phyloP scores from a whole-genome alignment of 2,888 invertebrate species.

The Melanotus villosus region DNA sequence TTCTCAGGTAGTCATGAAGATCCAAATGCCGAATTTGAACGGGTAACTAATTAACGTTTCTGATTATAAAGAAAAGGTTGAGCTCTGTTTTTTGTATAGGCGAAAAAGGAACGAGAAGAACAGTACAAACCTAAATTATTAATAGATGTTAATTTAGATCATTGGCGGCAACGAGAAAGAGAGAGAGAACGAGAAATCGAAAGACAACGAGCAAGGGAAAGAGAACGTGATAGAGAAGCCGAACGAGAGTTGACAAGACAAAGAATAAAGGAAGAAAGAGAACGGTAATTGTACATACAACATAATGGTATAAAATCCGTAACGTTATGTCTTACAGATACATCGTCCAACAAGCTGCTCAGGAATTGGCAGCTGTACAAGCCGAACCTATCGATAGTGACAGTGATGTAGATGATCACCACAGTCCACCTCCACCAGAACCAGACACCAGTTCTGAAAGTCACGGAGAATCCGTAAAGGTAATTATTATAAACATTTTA shows the following conservation, averaged over 20 bases:
- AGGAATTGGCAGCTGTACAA: slow-evolving; percentile 77
- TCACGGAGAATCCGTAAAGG: slow-evolving; percentile 62
- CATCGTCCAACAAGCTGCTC: slow-evolving; percentile 72
- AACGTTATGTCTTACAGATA: slow-evolving; percentile 66
- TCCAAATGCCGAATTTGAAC: slow-evolving; percentile 77
- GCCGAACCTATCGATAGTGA: slow-evolving; percentile 84
- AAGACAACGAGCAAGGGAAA: slow-evolving; percentile 74
- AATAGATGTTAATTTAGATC: slow-evolving; percentile 78
- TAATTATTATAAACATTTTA: slow-evolving; percentile 46
- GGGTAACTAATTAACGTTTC: slow-evolving; percentile 64
- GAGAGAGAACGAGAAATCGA: slow-evolving; percentile 72
- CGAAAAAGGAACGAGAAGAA: slow-evolving; percentile 83
- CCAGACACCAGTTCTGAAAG: slow-evolving; percentile 61
- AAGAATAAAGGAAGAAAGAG: slow-evolving; percentile 64
- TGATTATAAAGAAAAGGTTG: slow-evolving; percentile 9
- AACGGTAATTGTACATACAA: too few relatives aligned
- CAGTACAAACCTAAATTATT: slow-evolving; percentile 88
- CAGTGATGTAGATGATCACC: slow-evolving; percentile 69
- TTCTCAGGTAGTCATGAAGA: slow-evolving; percentile 78
- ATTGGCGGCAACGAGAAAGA: slow-evolving; percentile 74
- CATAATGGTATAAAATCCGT: too few relatives aligned
- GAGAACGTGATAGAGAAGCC: slow-evolving; percentile 91
- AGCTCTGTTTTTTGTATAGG: slow-evolving; percentile 62
- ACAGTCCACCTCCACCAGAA: slow-evolving; percentile 64
- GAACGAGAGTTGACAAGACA: slow-evolving; percentile 73